Percentiles rank a stretch among this genome's conserved stretches.
Conservation (phyloP, 2,113 vertebrate species). For the Aspidoscelis tigris region DNA sequence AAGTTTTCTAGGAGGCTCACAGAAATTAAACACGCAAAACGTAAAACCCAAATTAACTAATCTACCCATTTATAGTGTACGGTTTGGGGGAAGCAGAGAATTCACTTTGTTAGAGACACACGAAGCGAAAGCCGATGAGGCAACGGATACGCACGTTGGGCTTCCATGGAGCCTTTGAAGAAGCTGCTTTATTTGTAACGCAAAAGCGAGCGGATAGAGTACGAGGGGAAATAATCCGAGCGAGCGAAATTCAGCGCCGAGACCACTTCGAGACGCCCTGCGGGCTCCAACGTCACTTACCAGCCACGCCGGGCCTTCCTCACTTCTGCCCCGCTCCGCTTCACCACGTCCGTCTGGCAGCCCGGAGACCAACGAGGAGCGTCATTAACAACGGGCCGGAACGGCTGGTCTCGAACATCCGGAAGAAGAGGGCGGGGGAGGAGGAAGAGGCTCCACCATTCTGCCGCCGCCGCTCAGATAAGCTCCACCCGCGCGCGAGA, state of each 20-base stretch:
- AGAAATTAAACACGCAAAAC: too few species aligned
- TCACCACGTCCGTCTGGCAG: neutral
- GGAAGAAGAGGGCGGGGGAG: constrained; percentile 10
- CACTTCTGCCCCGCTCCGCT: neutral
- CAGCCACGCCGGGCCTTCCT: neutral
- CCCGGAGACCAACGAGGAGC: constrained; percentile 50
- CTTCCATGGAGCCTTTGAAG: neutral
- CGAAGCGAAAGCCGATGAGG: neutral
- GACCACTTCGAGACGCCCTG: too few species aligned
- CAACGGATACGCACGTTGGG: neutral
- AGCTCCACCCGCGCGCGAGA: neutral
- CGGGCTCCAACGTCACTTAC: constrained; percentile 44
- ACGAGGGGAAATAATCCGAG: too few species aligned
- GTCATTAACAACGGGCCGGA: constrained; percentile 63
- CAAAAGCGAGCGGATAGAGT: neutral
- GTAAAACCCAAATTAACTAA: too few species aligned
- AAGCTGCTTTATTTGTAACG: neutral
- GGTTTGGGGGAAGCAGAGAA: neutral
- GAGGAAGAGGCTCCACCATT: neutral
- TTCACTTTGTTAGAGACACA: neutral
- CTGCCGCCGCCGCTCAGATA: too few species aligned
- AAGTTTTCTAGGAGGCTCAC: too few species aligned
- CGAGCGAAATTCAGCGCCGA: neutral
- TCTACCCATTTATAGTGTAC: too few species aligned
- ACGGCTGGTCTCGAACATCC: constrained; percentile 30